Base-by-base conservation (phyloP, 1,140 invertebrate genomes). In the Daktulosphaira vitifoliae region DNA sequence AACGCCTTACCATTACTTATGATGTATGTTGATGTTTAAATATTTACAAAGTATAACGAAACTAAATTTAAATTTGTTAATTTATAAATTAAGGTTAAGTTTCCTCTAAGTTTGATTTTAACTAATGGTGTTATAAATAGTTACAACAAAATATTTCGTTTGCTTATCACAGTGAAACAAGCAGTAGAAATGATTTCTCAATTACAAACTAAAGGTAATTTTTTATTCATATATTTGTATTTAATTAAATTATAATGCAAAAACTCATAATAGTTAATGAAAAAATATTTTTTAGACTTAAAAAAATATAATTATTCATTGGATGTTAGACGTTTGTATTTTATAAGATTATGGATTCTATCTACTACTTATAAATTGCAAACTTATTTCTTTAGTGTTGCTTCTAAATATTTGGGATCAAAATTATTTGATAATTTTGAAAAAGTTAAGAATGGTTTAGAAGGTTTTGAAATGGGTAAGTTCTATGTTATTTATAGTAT, bases 331-430 rank as follows among this genome's bases (percentile, higher is more conserved):
- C 42, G 56, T 46, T 46, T 62, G 42, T 62, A 62, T 48, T 62
- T 62, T 62, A 62, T 62, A 48, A 44, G 56, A 16, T 20, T 62
- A 62, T 62, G 56, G 56, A 48, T 62, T 46, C 20, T 62, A 39
- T 62, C 56, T 46, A 62, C 56, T 11, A 62, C 56, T 20, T 62
- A 62, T 33, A 62, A 62, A 22, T 46, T 62, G 20, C 39, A 62
- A 62, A 62, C 56, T 20, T 62, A 62, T 3, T 46, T 62, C 23
- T 62, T 62, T 46, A 62, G 56, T 33, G 56, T 62, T n/a, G 56
- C 56, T 1, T 62, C 56, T 20, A 62, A 22, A 48, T 62, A 62
- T 33, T 46, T 62, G 7, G 56, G 56, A 0, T 20, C 18, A 9
- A 62, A 62, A 62, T 46, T 62, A 22, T 62, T 62, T 62, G 42